Base-by-base conservation (phyloP, 2,888 invertebrate genomes). In the Cyrtodaria siliqua region DNA sequence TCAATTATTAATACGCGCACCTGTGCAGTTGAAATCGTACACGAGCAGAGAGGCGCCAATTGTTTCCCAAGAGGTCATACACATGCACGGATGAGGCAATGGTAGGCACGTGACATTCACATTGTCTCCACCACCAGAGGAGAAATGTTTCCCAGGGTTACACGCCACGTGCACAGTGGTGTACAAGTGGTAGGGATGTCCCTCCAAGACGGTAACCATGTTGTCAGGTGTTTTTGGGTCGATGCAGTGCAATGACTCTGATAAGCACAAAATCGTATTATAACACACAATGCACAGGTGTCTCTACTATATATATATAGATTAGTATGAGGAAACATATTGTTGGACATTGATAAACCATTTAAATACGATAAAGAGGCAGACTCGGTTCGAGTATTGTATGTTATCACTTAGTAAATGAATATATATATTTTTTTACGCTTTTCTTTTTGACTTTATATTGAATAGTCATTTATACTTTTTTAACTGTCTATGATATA, bases 21-120 rank as follows among this genome's bases (percentile, higher is more conserved):
- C 63, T 63, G 76, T 76, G 20, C 76, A 76, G 52, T 70, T 70
- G 33, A 72, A 53, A 27, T 64, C 59, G 38, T 67, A 63, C 53
- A 74, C 61, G 4, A 79, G 60, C 8, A 56, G 20, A 20, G 24
- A 67, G 20, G 61, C 55, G 16, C 20, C 47, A 1, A 16, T 4
- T 0, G 50, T 68, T 38, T 59, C 16, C 75, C 79, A 79, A 2
- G 59, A 70, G 9, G 68, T 75, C 68, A 64, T 68, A 18, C 74
- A 74, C 74, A 75, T 75, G 42, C 75, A 75, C 18, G 79, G 79
- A 53, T 79, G 63, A 1, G 79, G 79, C 16, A 75, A 59, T 44
- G 75, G 71, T 2, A n/a, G 0, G 29, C 79, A 79, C n/a, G 18
- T 49, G 61, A 72, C 63, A 24, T 49, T 52, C n/a, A 75, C 40